phyloP scores from a whole-genome alignment of 1,140 invertebrate species.

The Sminthurinus signatus region DNA sequence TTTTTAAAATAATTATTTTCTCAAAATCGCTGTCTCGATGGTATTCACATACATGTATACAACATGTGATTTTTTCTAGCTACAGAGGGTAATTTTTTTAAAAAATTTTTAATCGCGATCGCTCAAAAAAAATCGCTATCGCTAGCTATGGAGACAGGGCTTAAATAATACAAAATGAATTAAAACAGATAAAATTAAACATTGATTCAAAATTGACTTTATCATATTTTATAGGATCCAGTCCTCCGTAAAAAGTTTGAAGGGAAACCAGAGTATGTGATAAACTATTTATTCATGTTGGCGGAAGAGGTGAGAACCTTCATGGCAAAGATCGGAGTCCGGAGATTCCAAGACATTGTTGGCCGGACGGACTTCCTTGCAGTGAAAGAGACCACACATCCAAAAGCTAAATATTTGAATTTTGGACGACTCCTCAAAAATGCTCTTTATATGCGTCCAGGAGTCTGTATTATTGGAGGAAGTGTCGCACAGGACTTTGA shows the following conservation, averaged over 20 bases:
- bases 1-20: too few species aligned
- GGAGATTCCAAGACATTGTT: conserved; percentile 85
- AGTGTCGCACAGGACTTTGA: conserved; percentile 82
- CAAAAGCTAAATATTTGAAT: conserved; percentile 80
- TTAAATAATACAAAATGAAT: too few species aligned
- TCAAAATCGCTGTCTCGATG: too few species aligned
- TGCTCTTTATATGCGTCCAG: conserved; percentile 79
- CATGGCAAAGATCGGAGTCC: conserved; percentile 86
- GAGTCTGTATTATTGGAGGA: conserved; percentile 85
- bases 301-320: conserved; percentile 87
- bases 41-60: too few species aligned
- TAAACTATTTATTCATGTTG: conserved; percentile 96
- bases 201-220: too few species aligned
- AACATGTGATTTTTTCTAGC: too few species aligned
- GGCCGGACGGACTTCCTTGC: conserved; percentile 87
- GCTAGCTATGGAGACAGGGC: too few species aligned
- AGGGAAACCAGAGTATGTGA: conserved; percentile 93
- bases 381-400: conserved; percentile 53
- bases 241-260: conserved; percentile 90
- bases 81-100: too few species aligned
- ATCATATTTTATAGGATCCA: conserved; percentile 60
- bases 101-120: too few species aligned
- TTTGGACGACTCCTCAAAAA: conserved; percentile 79
- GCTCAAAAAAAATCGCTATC: too few species aligned
- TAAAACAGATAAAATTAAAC: too few species aligned